Percentiles rank a stretch among this genome's conserved stretches.
phyloP scores from a whole-genome alignment of 2,797 vertebrate genomes.

The Melanotaenia trifasciata region DNA sequence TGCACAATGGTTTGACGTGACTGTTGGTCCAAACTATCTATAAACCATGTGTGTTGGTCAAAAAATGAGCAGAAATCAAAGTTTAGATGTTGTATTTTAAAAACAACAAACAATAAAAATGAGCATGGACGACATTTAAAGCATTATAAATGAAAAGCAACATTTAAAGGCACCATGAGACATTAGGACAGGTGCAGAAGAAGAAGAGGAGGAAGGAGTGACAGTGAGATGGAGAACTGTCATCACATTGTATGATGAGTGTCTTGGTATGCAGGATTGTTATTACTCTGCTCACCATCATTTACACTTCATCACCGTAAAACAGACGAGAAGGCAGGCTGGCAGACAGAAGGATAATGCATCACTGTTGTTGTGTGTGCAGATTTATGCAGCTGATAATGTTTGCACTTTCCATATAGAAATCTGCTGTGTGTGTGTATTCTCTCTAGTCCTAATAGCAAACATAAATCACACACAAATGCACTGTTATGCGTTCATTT shows the following conservation, averaged over 20 bases:
- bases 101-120: background rate
- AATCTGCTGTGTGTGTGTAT: conserved; percentile 1
- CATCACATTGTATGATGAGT: conserved; percentile 36
- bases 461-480: conserved; percentile 12
- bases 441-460: conserved; percentile 27
- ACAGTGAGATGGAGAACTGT: conserved; percentile 36
- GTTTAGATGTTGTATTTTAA: background rate
- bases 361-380: conserved; percentile 8
- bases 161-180: background rate
- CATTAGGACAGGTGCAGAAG: conserved; percentile 24
- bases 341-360: conserved; percentile 44
- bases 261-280: conserved; percentile 52
- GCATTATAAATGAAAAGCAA: background rate
- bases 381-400: background rate
- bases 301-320: conserved; percentile 65
- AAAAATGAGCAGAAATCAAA: background rate
- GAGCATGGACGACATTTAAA: background rate
- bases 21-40: background rate
- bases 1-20: background rate
- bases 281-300: conserved; percentile 63
- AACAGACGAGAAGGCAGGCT: conserved; percentile 43
- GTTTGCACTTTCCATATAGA: background rate
- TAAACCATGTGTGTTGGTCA: background rate
- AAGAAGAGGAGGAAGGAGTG: background rate
- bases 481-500: conserved; percentile 63